Evolutionary conservation across 30 jellyfish, hydroid and myxozoan genomes (phyloP), one percentile per base, ranked within the genome.

Genomic region (Mastigias papua): DNA sequence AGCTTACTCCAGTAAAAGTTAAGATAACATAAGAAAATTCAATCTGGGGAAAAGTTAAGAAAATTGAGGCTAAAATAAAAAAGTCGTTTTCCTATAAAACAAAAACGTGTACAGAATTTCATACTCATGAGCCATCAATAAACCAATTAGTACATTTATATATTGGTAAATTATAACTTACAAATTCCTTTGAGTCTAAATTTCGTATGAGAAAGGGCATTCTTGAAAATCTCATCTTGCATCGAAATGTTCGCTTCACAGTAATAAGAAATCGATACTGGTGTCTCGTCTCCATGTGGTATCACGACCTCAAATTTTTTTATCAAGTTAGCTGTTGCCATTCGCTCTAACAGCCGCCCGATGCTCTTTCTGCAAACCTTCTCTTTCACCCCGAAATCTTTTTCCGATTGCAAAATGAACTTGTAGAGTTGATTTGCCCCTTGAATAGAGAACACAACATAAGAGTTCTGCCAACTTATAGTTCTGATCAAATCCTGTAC

Each of bases 301-400:
- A 84, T 84, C 23, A 69, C 93, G 21, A 71, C 73, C 33, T 84
- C 93, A 57, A 25, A 71, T 31, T 61, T 84, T 60, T 57, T 84
- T 19, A 84, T 69, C 26, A 50, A 34, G 22, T 72, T 46, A 10
- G 50, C 86, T 20, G 50, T 62, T 6, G 58, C 81, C 81, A 84
- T 72, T 15, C 79, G 66, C 0, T 84, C 46, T 20, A 84, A 48
- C 6, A 70, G 20, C 16, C 86, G 71, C 19, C 2, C 61, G 11
- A 84, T 29, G 73, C 93, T 84, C 50, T 50, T 84, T 31, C 93
- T 72, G 70, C 93, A 84, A 32, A 73, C 93, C 33, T 34, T 72
- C 34, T 73, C 93, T 68, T 69, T 69, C 23, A 69, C 48, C 1
- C 93, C 93, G 48, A 21, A 16, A 46, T 70, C 68, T 33, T 84